Evolutionary conservation across 2,888 invertebrate genomes (phyloP), one percentile per base, ranked within the genome.

Genomic region (Marronus borbonicus): DNA sequence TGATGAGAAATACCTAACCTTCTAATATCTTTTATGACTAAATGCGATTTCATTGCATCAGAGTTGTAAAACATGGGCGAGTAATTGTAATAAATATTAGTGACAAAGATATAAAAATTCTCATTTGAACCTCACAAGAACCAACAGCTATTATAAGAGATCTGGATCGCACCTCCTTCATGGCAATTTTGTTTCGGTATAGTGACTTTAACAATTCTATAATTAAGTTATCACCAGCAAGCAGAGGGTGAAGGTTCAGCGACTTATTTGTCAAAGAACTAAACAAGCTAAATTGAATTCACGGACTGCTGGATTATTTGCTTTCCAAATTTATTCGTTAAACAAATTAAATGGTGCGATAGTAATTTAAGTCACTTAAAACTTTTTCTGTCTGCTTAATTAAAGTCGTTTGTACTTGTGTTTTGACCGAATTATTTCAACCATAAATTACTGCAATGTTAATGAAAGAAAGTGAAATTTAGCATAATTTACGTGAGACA

Each of bases 371-470:
- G 55, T 1, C 55, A 72, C 36, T 72, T 58, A 72, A 69, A 72
- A 72, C 72, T 58, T 58, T 72, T 72, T 72, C 58, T 60, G 72
- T 72, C 72, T 72, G 12, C 20, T 20, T 72, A 72, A 60, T 72
- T 58, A 72, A 20, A 39, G 24, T 20, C 17, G 20, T 60, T 72
- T 72, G 66, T 8, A n/a, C 39, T 31, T 49, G 66, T 66, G 36
- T 72, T 58, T 72, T 14, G 72, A 52, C 39, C 58, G 58, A 72
- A 72, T 58, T 55, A 72, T 60, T 72, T 58, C 31, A 17, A 72
- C 58, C 36, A 60, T 44, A 58, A 66, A 66, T 55, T 72, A 20
- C 28, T 2, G 12, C 8, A 8, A 44, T 8, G 31, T 52, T 49
- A 31, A 20, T 2, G 28, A 14, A 69, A 52, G 49, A 69, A 69